Percentiles rank a stretch among this genome's conserved stretches.
Evolutionary conservation across 2,888 invertebrate genomes (phyloP).

Genomic region (Mesoligia furuncula): DNA sequence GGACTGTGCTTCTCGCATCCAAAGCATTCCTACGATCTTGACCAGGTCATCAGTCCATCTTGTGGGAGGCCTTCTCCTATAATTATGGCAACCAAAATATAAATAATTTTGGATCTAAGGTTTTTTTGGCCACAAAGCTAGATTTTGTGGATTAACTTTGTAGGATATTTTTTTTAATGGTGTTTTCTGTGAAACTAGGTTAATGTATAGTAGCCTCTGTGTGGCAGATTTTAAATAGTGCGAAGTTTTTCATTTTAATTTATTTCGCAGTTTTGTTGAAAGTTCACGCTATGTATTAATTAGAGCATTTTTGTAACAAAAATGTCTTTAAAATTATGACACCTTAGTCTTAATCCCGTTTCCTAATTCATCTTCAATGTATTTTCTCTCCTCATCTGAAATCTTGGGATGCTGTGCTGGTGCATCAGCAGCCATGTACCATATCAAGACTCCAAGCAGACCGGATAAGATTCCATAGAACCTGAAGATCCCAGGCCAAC

Average conservation of each 20-base stretch:
- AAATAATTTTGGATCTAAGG: neutral
- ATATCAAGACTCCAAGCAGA: slow-evolving; percentile 89
- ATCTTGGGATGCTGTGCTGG: slow-evolving; percentile 92
- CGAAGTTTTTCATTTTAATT: neutral
- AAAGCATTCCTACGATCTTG: neutral
- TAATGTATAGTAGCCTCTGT: slow-evolving; percentile 3
- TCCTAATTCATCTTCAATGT: slow-evolving; percentile 92
- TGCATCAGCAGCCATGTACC: slow-evolving; percentile 91
- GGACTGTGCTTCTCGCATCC: neutral
- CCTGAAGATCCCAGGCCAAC: slow-evolving; percentile 95
- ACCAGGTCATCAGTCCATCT: too few relatives aligned
- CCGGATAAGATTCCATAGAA: slow-evolving; percentile 92
- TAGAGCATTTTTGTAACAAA: neutral
- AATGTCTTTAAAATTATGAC: neutral
- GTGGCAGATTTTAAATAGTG: slow-evolving; percentile 67
- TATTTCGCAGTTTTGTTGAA: neutral
- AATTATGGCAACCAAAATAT: neutral
- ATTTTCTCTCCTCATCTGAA: slow-evolving; percentile 91
- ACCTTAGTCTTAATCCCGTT: slow-evolving; percentile 76
- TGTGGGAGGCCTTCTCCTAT: neutral
- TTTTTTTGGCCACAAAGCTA: neutral
- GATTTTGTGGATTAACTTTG: neutral
- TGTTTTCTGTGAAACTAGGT: neutral
- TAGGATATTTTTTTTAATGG: neutral
- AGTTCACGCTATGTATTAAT: neutral